A percentile compares a stretch with the other conserved stretches of the same genome.
phyloP scores from a whole-genome alignment of 2,113 vertebrate genomes.

The Monopterus albus region DNA sequence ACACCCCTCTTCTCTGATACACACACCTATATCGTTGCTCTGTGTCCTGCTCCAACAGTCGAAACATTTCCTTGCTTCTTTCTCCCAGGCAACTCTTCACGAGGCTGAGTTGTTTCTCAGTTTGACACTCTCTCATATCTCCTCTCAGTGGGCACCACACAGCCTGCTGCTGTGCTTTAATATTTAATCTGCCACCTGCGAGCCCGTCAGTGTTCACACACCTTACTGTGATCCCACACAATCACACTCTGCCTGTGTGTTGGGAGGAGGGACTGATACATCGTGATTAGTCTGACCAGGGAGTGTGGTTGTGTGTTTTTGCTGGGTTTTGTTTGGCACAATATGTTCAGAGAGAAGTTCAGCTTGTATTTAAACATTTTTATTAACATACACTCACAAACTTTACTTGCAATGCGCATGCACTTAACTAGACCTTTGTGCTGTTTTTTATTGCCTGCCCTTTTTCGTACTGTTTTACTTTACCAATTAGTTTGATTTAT shows the following conservation, averaged over 20 bases:
- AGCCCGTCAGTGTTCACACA: slow-evolving; percentile 23
- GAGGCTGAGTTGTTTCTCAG: slow-evolving; percentile 26
- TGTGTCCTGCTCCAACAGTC: slow-evolving; percentile 26
- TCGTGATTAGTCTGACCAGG: not conserved
- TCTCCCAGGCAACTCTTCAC: slow-evolving; percentile 22
- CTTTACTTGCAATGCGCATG: too few relatives aligned
- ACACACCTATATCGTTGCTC: slow-evolving; percentile 28
- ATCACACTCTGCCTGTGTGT: slow-evolving; percentile 28
- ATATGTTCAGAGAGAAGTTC: too few relatives aligned
- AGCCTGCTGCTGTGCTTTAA: slow-evolving; percentile 47
- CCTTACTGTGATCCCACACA: slow-evolving; percentile 27
- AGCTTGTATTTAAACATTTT: too few relatives aligned
- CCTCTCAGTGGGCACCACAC: slow-evolving; percentile 26
- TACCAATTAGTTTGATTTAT: too few relatives aligned
- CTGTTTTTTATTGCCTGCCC: too few relatives aligned
- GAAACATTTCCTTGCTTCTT: slow-evolving; percentile 33
- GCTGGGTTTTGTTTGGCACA: not conserved
- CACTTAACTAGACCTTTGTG: too few relatives aligned
- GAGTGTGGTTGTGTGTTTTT: not conserved
- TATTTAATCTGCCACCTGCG: slow-evolving; percentile 34
- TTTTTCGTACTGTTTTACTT: too few relatives aligned
- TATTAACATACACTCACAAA: too few relatives aligned
- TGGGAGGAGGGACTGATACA: not conserved
- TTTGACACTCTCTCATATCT: slow-evolving; percentile 33
- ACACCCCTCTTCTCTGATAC: not conserved